These are phyloP conservation scores for Oryzias melastigma DNA, from an alignment of 2,113 vertebrate species.

Conservation along the genomic window DNA sequence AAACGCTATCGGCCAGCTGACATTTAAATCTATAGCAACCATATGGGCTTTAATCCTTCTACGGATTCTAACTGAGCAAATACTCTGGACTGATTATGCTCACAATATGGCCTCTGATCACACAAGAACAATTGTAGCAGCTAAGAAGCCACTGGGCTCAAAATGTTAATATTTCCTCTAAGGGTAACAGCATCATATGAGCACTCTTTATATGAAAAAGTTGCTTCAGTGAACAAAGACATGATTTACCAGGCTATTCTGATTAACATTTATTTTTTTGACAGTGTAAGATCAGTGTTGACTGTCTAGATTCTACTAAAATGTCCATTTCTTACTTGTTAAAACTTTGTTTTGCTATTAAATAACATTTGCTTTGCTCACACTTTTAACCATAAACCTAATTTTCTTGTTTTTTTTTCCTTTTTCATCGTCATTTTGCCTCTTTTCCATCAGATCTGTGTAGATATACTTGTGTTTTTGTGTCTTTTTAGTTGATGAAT, in stretches of 20 bases:
- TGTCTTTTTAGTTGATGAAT: background rate
- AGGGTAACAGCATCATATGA: background rate
- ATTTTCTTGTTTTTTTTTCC: conserved; percentile 47
- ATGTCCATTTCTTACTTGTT: conserved; percentile 27
- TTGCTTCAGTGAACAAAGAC: background rate
- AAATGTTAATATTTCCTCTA: background rate
- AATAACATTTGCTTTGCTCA: conserved; percentile 6
- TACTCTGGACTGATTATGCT: conserved; percentile 2
- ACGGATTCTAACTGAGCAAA: background rate
- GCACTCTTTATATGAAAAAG: background rate
- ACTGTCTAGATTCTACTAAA: conserved; percentile 11
- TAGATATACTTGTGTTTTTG: background rate
- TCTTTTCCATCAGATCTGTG: conserved; percentile 9
- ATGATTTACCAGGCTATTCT: conserved; percentile 6
- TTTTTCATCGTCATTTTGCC: conserved; percentile 24
- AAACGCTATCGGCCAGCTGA: background rate
- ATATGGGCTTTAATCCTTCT: background rate
- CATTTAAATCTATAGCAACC: conserved; percentile 1
- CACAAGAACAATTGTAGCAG: background rate
- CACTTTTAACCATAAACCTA: conserved; percentile 33
- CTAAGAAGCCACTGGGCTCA: background rate
- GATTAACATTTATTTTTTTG: conserved; percentile 3
- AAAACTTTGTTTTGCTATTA: background rate
- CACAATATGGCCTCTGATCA: background rate
- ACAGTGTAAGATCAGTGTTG: background rate